These are phyloP conservation scores for Monomorium pharaonis DNA, from an alignment of 1,140 invertebrate genomes.

Conservation along the genomic window DNA sequence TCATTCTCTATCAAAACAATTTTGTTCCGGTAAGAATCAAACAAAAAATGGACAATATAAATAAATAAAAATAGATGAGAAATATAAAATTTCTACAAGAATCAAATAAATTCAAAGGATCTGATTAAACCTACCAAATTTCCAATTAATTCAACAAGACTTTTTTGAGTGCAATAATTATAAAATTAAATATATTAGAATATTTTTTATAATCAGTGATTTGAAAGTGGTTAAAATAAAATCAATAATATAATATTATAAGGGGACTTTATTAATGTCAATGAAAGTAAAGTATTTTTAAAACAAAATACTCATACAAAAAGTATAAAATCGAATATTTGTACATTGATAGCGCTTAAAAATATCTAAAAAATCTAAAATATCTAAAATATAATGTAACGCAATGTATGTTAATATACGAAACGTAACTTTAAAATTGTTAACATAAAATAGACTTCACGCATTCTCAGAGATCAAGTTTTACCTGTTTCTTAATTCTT, in stretches of 20 bases:
- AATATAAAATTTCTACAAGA: no score
- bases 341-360: conserved; percentile 74
- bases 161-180: neutral
- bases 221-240: neutral
- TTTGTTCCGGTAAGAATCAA: no score
- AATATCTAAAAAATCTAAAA: conserved; percentile 55
- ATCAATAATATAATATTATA: conserved; percentile 17
- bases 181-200: neutral
- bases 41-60: no score
- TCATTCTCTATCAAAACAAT: no score
- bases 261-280: conserved; percentile 62
- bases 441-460: conserved; percentile 81
- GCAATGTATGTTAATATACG: conserved; percentile 69
- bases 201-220: neutral
- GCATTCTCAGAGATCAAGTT: conserved; percentile 81
- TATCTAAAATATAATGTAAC: conserved; percentile 74
- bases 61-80: no score
- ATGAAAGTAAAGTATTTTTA: conserved; percentile 82
- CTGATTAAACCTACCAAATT: no score
- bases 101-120: no score
- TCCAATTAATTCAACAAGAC: no score
- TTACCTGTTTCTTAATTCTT: conserved; percentile 41
- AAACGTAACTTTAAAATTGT: conserved; percentile 64
- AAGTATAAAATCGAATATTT: conserved; percentile 79
- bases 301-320: conserved; percentile 84